A percentile compares a stretch with the other conserved stretches of the same genome.
Conservation (phyloP, 92 coral and sea anemone species). For the Palythoa caribaeorum region DNA sequence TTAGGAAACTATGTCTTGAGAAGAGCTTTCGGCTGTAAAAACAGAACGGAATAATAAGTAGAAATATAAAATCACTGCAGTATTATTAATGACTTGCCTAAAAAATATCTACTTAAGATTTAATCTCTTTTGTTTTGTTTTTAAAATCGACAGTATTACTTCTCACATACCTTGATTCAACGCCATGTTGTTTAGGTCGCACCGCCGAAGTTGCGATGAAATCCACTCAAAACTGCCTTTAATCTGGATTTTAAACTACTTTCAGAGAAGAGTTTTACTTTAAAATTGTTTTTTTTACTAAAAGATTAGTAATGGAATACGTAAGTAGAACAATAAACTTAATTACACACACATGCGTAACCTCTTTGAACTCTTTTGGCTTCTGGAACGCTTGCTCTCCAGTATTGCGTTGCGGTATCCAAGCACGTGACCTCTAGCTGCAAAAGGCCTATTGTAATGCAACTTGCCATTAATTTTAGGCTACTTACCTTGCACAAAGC, state of each 20-base stretch:
- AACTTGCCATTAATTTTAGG: too few species aligned
- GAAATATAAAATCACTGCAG: neutral
- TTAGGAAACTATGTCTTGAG: neutral
- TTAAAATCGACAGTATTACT: neutral
- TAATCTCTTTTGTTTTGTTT: neutral
- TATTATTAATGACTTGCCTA: slow-evolving; percentile 1
- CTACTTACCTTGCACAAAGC: too few species aligned
- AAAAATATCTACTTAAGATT: slow-evolving; percentile 9
- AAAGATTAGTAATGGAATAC: too few species aligned
- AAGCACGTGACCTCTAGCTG: too few species aligned
- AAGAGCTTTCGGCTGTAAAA: slow-evolving; percentile 15
- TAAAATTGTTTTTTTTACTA: too few species aligned
- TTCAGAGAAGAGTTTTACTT: too few species aligned
- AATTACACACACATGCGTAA: too few species aligned
- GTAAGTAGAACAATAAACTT: too few species aligned
- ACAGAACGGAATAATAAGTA: neutral
- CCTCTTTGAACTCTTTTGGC: neutral
- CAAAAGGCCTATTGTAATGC: too few species aligned
- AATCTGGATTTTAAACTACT: neutral
- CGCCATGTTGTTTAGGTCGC: slow-evolving; percentile 6
- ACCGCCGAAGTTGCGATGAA: slow-evolving; percentile 3
- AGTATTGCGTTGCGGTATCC: too few species aligned
- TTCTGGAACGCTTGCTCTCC: too few species aligned
- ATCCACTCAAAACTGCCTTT: slow-evolving; percentile 12
- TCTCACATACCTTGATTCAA: neutral